Conservation (phyloP, 1,140 invertebrate species). For the Neotoxoptera formosana region DNA sequence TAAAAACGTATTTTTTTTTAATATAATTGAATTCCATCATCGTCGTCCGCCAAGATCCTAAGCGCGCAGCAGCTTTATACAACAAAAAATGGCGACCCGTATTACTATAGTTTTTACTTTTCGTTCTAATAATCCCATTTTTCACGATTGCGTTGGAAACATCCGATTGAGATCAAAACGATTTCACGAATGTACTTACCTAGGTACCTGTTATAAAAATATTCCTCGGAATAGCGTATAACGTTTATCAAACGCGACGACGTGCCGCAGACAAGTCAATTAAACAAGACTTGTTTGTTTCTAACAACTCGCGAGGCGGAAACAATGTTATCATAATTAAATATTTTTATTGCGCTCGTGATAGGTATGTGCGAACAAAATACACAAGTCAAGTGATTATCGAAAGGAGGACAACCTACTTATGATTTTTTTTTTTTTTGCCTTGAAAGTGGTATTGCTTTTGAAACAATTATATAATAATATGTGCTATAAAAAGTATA, state of each 20-base stretch:
- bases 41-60: not conserved
- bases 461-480: not conserved
- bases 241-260: not conserved
- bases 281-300: not conserved
- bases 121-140: not conserved
- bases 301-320: not conserved
- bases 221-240: not conserved
- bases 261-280: not conserved
- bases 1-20: not conserved
- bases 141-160: not conserved
- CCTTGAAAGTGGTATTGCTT: not conserved
- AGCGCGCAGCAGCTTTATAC: not conserved
- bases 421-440: not conserved
- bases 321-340: constrained; percentile 23
- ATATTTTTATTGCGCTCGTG: not conserved
- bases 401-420: not conserved
- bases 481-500: not conserved
- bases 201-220: not conserved
- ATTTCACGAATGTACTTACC: not conserved
- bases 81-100: not conserved
- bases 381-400: not conserved
- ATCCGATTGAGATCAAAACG: not conserved
- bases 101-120: not conserved
- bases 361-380: not conserved
- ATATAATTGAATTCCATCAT: constrained; percentile 4